These are phyloP conservation scores for Chironomus striatipennis DNA, from an alignment of 1,140 invertebrate genomes.

Conservation along the genomic window DNA sequence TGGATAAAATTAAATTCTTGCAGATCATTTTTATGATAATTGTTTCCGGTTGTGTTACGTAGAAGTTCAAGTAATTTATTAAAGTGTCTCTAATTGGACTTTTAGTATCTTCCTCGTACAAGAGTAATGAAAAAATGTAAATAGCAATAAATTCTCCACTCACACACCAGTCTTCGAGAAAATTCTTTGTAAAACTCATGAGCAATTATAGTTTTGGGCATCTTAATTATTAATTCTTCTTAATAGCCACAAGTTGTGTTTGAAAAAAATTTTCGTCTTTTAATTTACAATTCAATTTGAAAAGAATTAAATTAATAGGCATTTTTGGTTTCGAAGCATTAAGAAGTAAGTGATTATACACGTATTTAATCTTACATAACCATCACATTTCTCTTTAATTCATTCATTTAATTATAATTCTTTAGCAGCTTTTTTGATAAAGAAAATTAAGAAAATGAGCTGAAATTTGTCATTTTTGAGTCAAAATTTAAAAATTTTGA, in stretches of 20 bases:
- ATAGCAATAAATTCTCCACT: neutral
- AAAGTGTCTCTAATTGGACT: conserved; percentile 23
- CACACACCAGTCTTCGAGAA: neutral
- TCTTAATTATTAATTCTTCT: conserved; percentile 14
- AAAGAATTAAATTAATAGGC: conserved; percentile 21
- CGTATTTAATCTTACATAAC: conserved; percentile 5
- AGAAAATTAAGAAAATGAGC: too few relatives aligned
- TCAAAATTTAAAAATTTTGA: too few relatives aligned
- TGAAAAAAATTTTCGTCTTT: neutral
- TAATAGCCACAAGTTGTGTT: neutral
- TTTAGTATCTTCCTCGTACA: conserved; percentile 4
- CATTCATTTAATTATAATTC: too few relatives aligned
- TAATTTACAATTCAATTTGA: conserved; percentile 22
- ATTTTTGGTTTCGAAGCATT: neutral
- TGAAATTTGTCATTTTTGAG: too few relatives aligned
- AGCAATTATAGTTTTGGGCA: conserved; percentile 18
- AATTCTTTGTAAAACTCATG: neutral
- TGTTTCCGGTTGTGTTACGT: neutral
- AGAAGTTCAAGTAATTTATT: conserved; percentile 14
- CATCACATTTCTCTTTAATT: neutral
- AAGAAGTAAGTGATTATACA: conserved; percentile 24
- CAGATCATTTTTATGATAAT: conserved; percentile 24
- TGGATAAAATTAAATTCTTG: neutral
- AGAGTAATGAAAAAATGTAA: neutral
- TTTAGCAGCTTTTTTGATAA: too few relatives aligned